Percentiles rank a stretch among this genome's conserved stretches.
Evolutionary conservation across 2,797 vertebrate species (phyloP).

Genomic region (Pseudochirops corinnae): DNA sequence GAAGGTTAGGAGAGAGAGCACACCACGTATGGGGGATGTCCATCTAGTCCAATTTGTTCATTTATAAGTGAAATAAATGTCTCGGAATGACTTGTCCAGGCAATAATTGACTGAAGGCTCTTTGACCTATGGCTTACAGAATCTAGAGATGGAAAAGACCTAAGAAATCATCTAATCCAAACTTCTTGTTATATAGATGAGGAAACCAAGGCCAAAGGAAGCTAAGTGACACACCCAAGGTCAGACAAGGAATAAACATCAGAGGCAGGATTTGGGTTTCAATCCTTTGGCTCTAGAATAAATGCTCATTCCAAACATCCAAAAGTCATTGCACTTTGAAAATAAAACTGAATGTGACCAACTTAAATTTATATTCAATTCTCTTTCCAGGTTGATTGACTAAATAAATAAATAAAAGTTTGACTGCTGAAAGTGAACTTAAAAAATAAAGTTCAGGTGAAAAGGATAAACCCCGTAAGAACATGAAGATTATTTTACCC

Average conservation of each 20-base stretch:
- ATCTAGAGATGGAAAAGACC: neutral
- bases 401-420: constrained; percentile 31
- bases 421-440: constrained; percentile 43
- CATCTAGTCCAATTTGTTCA: neutral
- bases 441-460: constrained; percentile 7
- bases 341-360: constrained; percentile 21
- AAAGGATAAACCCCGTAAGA: constrained; percentile 23
- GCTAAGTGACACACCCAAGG: neutral
- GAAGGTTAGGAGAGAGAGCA: too few relatives aligned
- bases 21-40: neutral
- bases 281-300: neutral
- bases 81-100: neutral
- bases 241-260: neutral
- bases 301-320: neutral
- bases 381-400: constrained; percentile 3
- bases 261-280: neutral
- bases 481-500: constrained; percentile 44
- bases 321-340: constrained; percentile 50
- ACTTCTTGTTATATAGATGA: neutral
- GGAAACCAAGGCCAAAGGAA: neutral
- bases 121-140: neutral
- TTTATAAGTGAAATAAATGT: neutral
- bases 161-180: neutral
- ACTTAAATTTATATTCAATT: constrained; percentile 63
- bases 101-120: neutral